Evolutionary conservation across 2,888 invertebrate genomes (phyloP), one percentile per base, ranked within the genome.

Genomic region (Ctena decussata): DNA sequence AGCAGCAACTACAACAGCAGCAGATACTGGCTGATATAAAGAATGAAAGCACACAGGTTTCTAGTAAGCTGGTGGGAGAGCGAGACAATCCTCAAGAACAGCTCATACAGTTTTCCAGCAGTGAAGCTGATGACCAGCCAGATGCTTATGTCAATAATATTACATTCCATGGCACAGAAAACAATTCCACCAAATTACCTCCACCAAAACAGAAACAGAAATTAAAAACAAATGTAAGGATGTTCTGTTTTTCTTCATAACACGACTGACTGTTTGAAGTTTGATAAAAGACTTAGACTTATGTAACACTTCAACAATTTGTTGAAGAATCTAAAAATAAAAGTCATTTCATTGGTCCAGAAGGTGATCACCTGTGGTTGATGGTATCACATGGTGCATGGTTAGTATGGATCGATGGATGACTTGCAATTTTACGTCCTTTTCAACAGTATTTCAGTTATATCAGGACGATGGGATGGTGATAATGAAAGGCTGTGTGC

Each of bases 51-150:
- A 44, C 39, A 24, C 69, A 65, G 35, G 77, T 35, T n/a, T 15
- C 53, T n/a, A 46, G 32, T 27, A 60, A 27, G 72, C 32, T 44
- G 6, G 71, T 1, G n/a, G 53, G 72, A 41, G 24, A 57, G 70
- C 57, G n/a, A 24, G 75, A 69, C 21, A 73, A 32, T 2, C 65
- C 35, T 15, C 75, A 71, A 32, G 60, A 75, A 39, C 82, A 80
- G 74, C 46, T 86, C 80, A 85, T 87, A 73, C 82, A 81, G 77
- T 87, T 87, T 70, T 87, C 81, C 78, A 84, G 86, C 75, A 87
- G 81, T 76, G 90, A 89, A 37, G 78, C 85, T 12, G 75, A 81
- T 27, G 69, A 74, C 30, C 49, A 77, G 15, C 82, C 72, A 15
- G 78, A 88, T 78, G 44, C 60, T 18, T 81, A 73, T 77, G 6